Evolutionary conservation across 2,797 vertebrate species (phyloP).

Genomic region (Malurus splendens): DNA sequence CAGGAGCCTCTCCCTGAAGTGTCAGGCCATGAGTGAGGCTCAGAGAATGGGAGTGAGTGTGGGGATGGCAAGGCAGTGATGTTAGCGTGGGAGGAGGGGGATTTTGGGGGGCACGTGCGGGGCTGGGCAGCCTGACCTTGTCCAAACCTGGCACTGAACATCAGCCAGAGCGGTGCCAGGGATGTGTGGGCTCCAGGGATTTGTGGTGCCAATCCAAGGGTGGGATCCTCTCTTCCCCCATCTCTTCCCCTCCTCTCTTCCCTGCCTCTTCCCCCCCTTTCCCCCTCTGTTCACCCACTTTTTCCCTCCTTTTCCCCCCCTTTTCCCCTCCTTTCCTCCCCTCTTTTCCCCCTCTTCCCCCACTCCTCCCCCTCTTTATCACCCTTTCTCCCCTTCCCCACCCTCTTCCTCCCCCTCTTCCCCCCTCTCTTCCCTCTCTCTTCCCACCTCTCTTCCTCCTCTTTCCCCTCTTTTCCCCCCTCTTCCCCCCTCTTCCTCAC

Average conservation of each 20-base stretch:
- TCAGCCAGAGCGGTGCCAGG: accelerated
- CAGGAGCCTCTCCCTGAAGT: constrained; percentile 38
- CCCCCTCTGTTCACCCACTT: too few relatives aligned
- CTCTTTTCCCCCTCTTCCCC: neutral
- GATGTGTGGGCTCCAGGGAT: neutral
- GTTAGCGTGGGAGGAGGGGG: neutral
- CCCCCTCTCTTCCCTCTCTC: neutral
- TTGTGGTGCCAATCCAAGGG: neutral
- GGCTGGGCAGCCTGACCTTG: neutral
- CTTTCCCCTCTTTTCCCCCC: neutral
- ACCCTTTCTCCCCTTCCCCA: neutral
- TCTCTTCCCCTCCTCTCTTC: too few relatives aligned
- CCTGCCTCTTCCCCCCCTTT: too few relatives aligned
- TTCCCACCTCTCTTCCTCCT: neutral
- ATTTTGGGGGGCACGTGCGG: neutral
- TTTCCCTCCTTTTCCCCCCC: neutral
- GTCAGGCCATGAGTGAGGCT: constrained; percentile 43
- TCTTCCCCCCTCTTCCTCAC: too few relatives aligned
- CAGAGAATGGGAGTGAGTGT: neutral
- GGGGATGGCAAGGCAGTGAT: neutral
- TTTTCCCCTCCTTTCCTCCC: neutral
- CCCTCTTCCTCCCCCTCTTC: neutral
- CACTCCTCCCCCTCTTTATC: neutral
- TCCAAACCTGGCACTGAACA: neutral
- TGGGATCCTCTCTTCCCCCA: neutral